These are phyloP conservation scores for Hyposoter dolosus DNA, from an alignment of 2,888 invertebrate genomes.

Conservation along the genomic window DNA sequence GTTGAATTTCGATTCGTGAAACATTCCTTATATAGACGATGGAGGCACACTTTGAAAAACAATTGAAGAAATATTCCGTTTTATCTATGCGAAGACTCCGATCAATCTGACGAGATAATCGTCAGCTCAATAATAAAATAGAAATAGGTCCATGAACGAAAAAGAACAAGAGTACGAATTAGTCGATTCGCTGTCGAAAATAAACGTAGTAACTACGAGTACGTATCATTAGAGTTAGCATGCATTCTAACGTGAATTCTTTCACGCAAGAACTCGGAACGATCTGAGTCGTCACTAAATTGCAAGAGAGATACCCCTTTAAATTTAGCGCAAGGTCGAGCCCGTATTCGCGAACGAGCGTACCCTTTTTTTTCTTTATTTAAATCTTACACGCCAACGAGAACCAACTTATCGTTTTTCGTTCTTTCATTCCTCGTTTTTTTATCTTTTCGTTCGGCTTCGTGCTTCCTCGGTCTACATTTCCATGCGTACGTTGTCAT, in stretches of 20 bases:
- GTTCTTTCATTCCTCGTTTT: conserved; percentile 2
- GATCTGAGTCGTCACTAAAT: conserved; percentile 66
- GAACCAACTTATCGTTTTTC: conserved; percentile 39
- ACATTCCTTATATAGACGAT: not conserved
- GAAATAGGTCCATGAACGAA: not conserved
- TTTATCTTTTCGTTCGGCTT: conserved; percentile 12
- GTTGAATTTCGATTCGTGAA: not conserved
- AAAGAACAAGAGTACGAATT: conserved; percentile 3
- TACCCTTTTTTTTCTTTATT: conserved; percentile 65
- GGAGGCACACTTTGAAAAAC: not conserved
- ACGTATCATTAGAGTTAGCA: not conserved
- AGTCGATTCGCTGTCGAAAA: conserved; percentile 19
- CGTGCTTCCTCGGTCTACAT: conserved; percentile 30
- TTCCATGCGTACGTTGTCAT: conserved; percentile 41
- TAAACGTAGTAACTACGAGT: not conserved
- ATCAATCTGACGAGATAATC: conserved; percentile 2
- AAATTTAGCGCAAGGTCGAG: conserved; percentile 75
- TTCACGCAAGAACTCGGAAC: conserved; percentile 28
- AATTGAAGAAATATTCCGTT: not conserved
- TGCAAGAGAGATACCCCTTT: conserved; percentile 68
- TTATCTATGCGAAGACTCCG: not conserved
- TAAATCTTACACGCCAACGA: conserved; percentile 56
- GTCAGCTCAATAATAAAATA: not conserved
- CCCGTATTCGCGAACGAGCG: conserved; percentile 35
- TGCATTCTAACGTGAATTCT: conserved; percentile 15